Conservation (phyloP, 2,113 vertebrate species). For the human region DNA sequence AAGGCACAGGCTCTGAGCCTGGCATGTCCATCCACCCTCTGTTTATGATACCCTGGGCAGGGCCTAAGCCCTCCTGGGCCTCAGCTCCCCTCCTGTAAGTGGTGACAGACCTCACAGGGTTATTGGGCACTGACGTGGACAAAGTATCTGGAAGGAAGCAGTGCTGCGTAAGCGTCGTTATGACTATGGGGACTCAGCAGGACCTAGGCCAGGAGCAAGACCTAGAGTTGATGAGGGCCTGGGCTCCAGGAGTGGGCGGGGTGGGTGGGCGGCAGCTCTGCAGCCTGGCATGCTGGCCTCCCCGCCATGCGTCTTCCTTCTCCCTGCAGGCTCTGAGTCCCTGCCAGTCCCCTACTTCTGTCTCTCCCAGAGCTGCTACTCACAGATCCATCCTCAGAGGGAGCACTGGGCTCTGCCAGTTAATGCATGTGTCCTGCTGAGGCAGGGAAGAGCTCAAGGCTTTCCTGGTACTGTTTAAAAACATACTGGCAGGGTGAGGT, state of each 20-base stretch:
- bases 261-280: too few species aligned
- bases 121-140: too few species aligned
- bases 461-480: neutral
- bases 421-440: neutral
- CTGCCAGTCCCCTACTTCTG: neutral
- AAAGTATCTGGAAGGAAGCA: too few species aligned
- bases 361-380: neutral
- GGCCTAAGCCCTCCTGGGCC: neutral
- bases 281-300: neutral
- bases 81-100: accelerated
- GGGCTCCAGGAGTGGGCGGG: neutral
- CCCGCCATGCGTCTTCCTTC: neutral
- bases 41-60: neutral
- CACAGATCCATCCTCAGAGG: neutral
- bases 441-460: neutral
- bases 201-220: neutral
- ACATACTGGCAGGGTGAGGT: too few species aligned
- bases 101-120: neutral
- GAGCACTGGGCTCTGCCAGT: neutral
- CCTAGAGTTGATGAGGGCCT: neutral
- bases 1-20: neutral
- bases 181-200: neutral
- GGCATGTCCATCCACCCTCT: neutral
- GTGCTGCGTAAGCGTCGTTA: neutral
- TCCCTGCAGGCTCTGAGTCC: neutral